Evolutionary conservation across 2,888 invertebrate species (phyloP), one percentile per base, ranked within the genome.

Genomic region (Sarcophaga caerulescens): DNA sequence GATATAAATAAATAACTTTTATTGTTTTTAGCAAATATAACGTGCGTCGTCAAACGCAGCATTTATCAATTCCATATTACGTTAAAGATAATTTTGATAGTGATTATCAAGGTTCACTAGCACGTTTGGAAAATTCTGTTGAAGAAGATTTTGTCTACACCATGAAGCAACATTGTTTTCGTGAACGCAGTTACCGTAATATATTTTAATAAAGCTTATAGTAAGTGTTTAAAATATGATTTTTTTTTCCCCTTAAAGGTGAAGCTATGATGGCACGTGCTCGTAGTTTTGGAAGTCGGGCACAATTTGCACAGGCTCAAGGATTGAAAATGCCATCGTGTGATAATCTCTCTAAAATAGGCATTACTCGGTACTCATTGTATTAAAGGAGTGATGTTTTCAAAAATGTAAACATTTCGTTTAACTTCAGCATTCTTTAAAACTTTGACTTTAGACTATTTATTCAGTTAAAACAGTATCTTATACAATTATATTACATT

Each of bases 221-320:
- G 17, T 52, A 52, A 17, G 17, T 52, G 52, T 52, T 47, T 14
- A 52, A 52, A 14, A 52, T 52, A 17, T 17, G 5, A 17, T 52
- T 52, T 52, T 57, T 63, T 21, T 63, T 63, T 68, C 70, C 59
- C 47, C 23, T 81, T 73, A 21, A 73, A 96, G 96, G 95, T 91
- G 99, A 99, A 92, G 96, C 97, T 87, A 96, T 98, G 96, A 94
- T 98, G 91, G 98, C 98, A 97, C 96, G 98, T 93, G 99, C 99
- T 52, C 95, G 97, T 84, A 97, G 97, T 94, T 98, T 97, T 92
- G 97, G 97, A n/a, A 98, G 98, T 94, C 94, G 95, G 81, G 95
- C 96, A 17, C 94, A 98, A 92, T 96, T 96, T 92, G 95, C 95
- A 79, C 96, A 96, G 91, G 98, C 98, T 45, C 96, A 96, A 93